Base-by-base conservation (phyloP, 2,797 vertebrate species). In the Cirrhinus molitorella region DNA sequence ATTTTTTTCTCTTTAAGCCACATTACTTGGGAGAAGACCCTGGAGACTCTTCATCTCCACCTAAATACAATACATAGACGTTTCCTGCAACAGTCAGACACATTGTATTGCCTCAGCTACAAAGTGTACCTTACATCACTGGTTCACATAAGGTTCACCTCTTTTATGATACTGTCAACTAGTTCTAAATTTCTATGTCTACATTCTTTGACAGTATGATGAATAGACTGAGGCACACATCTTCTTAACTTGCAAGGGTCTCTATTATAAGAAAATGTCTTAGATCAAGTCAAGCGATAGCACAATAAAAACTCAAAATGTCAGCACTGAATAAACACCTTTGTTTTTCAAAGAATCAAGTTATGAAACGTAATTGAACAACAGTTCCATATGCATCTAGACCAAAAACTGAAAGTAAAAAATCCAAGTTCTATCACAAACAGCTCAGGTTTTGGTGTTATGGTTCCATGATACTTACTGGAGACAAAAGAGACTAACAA, bases 341-440 rank as follows among this genome's bases (percentile, higher is more conserved):
- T 80, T 47, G 61, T 57, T 19, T 23, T 53, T 23, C 10, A 23
- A 59, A 59, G 5, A 23, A 25, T 73, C 83, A 53, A 59, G 84
- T 88, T 85, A 85, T 88, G 79, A 72, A 84, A 23, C 14, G 43
- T 49, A 61, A 85, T 63, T 45, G 40, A 53, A n/a, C 21, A 17
- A 68, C 5, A 55, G 78, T 68, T 51, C 14, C 37, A 37, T 40
- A 21, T 43, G 49, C 40, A 68, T 80, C 11, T 4, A 45, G 37
- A n/a, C 25, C 25, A 34, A 45, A n/a, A 34, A 68, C 31, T 28
- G 8, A 55, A 12, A 43, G n/a, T 25, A 43, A 9, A 21, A 43
- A 57, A 10, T 40, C 17, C 4, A 12, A 37, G 21, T 23, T 37
- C 28, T 53, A 73, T 53, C 25, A 31, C 43, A 53, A 57, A 70